These are phyloP conservation scores for Enteromius thamalakanensis DNA, from an alignment of 2,797 vertebrate species.

Conservation along the genomic window DNA sequence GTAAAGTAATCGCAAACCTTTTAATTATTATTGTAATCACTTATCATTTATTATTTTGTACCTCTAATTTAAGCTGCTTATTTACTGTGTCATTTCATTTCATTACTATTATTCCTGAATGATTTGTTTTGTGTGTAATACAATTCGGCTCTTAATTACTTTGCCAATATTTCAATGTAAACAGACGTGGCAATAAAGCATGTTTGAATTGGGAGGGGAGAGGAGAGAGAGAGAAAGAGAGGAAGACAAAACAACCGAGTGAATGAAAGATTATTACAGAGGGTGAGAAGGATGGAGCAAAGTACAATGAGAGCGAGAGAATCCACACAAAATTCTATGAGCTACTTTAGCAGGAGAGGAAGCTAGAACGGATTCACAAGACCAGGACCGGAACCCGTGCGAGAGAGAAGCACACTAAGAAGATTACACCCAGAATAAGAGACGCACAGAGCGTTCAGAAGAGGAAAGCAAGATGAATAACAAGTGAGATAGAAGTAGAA, in stretches of 20 bases:
- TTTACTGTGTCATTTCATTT: conserved; percentile 58
- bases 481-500: conserved; percentile 49
- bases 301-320: not conserved
- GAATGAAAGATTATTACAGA: conserved; percentile 5
- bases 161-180: conserved; percentile 54
- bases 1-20: conserved; percentile 22
- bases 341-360: not conserved
- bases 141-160: conserved; percentile 58
- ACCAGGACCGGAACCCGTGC: conserved; percentile 34
- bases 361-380: conserved; percentile 5
- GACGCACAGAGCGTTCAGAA: conserved; percentile 39
- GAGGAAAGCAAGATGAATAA: conserved; percentile 48
- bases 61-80: conserved; percentile 55
- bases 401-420: conserved; percentile 40
- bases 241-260: not conserved
- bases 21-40: conserved; percentile 55
- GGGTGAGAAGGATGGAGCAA: not conserved
- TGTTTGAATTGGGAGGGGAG: conserved; percentile 44
- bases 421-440: conserved; percentile 47
- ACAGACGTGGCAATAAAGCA: conserved; percentile 53
- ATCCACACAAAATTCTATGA: not conserved
- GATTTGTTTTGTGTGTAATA: conserved; percentile 59
- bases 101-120: conserved; percentile 51
- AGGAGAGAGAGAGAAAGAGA: not conserved
- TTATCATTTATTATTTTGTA: conserved; percentile 52